A percentile compares a stretch with the other conserved stretches of the same genome.
phyloP scores from a whole-genome alignment of 2,797 vertebrate species.

The Ispidina lecontei region DNA sequence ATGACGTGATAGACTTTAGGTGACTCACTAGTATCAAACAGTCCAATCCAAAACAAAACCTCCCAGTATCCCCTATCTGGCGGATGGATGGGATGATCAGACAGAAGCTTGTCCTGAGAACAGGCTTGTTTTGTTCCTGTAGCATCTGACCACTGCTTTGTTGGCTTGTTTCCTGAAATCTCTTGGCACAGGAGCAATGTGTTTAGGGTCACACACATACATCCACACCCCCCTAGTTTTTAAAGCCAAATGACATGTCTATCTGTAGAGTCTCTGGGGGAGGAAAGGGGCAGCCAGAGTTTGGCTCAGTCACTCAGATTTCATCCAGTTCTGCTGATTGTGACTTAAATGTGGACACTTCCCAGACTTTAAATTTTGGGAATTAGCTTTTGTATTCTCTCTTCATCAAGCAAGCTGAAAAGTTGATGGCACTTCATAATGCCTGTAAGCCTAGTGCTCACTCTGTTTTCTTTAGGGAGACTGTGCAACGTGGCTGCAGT shows the following conservation, averaged over 20 bases:
- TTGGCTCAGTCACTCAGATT: not conserved
- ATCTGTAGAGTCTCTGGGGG: not conserved
- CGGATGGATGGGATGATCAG: not conserved
- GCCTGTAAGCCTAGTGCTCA: not conserved
- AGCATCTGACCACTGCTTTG: not conserved
- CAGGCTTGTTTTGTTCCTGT: not conserved
- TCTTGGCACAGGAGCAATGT: not conserved
- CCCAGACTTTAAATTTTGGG: not conserved
- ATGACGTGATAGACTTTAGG: not conserved
- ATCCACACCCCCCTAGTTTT: not conserved
- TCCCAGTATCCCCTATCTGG: not conserved
- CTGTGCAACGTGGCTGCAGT: not conserved
- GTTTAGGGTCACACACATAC: not conserved
- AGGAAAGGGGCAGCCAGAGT: not conserved
- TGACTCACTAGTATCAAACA: constrained; percentile 1
- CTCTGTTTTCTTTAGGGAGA: not conserved
- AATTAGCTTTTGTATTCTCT: not conserved
- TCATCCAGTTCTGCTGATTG: not conserved
- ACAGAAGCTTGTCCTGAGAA: not conserved
- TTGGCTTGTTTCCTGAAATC: not conserved
- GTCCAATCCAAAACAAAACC: not conserved
- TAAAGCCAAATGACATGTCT: not conserved
- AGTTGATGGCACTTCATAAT: not conserved
- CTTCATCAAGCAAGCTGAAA: not conserved
- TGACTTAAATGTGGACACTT: not conserved